These are phyloP conservation scores for Mesoligia furuncula DNA, from an alignment of 2,888 invertebrate species.

Conservation along the genomic window DNA sequence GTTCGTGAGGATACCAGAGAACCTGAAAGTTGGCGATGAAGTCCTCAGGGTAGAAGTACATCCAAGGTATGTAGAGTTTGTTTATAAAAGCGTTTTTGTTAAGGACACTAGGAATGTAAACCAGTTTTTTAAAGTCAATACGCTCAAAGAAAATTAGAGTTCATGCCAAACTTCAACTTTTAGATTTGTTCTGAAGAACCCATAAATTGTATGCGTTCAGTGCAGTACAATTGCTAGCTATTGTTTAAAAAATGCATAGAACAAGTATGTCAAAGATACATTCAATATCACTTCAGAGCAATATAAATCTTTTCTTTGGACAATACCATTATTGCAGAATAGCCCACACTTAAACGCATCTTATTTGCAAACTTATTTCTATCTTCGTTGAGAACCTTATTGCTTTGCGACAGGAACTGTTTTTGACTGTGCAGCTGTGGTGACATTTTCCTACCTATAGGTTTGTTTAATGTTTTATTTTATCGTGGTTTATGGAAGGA, in stretches of 20 bases:
- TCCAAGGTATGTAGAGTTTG: conserved; percentile 90
- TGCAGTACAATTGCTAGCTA: background rate
- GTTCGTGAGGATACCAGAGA: conserved; percentile 96
- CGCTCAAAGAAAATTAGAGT: background rate
- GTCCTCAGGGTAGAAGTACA: conserved; percentile 95
- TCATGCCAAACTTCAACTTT: too few relatives aligned
- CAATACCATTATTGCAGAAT: conserved; percentile 42
- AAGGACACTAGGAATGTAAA: background rate
- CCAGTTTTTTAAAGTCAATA: background rate
- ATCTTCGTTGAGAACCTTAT: background rate
- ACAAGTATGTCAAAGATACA: conserved; percentile 10
- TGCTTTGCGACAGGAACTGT: background rate
- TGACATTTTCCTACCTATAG: background rate
- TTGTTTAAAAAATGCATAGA: conserved; percentile 21
- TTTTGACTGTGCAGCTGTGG: background rate
- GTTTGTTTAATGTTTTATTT: background rate
- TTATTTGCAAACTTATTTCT: conserved; percentile 20
- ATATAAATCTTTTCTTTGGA: conserved; percentile 38
- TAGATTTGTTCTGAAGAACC: background rate
- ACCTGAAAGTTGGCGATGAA: conserved; percentile 94
- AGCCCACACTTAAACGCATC: conserved; percentile 21
- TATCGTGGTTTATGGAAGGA: background rate
- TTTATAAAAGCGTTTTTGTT: background rate
- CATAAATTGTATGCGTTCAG: background rate
- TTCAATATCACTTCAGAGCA: conserved; percentile 1